Evolutionary conservation across 2,113 vertebrate species (phyloP).

Genomic region (Pelodiscus sinensis): DNA sequence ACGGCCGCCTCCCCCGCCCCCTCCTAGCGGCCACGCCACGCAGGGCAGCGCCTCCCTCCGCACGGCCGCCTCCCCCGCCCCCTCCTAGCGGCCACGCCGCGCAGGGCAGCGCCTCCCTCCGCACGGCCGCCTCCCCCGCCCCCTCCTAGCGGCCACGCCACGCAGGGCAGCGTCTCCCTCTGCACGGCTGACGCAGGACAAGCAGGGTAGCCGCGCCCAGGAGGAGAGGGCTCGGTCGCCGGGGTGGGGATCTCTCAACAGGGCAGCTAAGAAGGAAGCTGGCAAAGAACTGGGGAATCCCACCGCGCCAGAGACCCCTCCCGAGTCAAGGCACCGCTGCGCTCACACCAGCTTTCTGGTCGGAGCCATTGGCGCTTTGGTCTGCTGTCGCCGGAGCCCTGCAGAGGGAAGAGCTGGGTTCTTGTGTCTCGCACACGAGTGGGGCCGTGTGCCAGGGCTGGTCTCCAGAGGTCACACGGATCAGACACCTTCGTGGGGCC

Average conservation of each 20-base stretch:
- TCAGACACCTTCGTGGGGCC: neutral
- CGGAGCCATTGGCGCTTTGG: neutral
- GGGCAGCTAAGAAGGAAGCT: neutral
- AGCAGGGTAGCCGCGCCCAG: neutral
- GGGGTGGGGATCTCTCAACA: neutral
- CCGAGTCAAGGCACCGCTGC: neutral
- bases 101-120: neutral
- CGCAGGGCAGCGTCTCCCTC: neutral
- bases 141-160: neutral
- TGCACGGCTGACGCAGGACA: neutral
- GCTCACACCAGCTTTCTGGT: neutral
- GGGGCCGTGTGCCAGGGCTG: neutral
- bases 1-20: too few relatives aligned
- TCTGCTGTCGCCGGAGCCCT: neutral
- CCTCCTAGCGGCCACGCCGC: neutral
- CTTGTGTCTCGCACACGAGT: neutral
- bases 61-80: neutral
- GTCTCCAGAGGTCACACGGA: neutral
- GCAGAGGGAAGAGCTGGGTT: neutral
- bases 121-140: rapidly evolving
- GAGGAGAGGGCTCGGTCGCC: neutral
- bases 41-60: too few relatives aligned
- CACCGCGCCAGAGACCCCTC: neutral
- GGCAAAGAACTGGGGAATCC: neutral
- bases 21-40: too few relatives aligned